phyloP scores from a whole-genome alignment of 2,888 invertebrate genomes.

The Hyppa rectilinea region DNA sequence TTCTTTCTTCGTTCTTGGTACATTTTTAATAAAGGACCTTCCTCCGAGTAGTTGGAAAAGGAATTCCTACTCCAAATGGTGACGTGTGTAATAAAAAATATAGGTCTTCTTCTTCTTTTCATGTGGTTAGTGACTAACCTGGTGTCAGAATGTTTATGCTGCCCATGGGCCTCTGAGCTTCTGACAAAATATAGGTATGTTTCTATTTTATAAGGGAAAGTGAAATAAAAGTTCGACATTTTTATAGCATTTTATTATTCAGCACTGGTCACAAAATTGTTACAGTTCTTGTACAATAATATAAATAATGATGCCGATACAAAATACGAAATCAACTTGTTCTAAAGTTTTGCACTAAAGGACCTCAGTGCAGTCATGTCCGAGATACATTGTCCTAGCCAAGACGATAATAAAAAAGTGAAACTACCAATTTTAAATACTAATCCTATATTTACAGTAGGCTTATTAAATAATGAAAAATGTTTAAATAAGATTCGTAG shows the following conservation, averaged over 20 bases:
- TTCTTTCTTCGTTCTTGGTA: conserved; percentile 29
- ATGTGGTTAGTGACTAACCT: too few relatives aligned
- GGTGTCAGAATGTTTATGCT: too few relatives aligned
- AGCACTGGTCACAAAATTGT: conserved; percentile 79
- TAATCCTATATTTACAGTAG: conserved; percentile 88
- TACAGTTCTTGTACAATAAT: conserved; percentile 71
- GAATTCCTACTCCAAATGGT: not conserved
- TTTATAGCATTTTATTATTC: conserved; percentile 83
- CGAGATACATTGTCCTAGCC: conserved; percentile 72
- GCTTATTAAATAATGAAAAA: conserved; percentile 81
- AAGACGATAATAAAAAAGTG: conserved; percentile 78
- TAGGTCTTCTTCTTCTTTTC: too few relatives aligned
- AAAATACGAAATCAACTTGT: conserved; percentile 64
- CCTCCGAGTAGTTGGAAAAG: not conserved
- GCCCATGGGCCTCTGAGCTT: too few relatives aligned
- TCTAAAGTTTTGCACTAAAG: conserved; percentile 56
- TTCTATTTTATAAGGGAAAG: not conserved
- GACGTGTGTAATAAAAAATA: not conserved
- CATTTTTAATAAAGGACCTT: conserved; percentile 45
- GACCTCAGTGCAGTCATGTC: conserved; percentile 74
- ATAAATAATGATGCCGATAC: conserved; percentile 75
- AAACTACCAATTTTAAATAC: conserved; percentile 88
- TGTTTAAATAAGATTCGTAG: conserved; percentile 82
- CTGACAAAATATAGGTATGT: too few relatives aligned
- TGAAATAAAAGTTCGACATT: conserved; percentile 47